These are phyloP conservation scores for Corydoras maculifer DNA, from an alignment of 2,113 vertebrate genomes.

Conservation along the genomic window DNA sequence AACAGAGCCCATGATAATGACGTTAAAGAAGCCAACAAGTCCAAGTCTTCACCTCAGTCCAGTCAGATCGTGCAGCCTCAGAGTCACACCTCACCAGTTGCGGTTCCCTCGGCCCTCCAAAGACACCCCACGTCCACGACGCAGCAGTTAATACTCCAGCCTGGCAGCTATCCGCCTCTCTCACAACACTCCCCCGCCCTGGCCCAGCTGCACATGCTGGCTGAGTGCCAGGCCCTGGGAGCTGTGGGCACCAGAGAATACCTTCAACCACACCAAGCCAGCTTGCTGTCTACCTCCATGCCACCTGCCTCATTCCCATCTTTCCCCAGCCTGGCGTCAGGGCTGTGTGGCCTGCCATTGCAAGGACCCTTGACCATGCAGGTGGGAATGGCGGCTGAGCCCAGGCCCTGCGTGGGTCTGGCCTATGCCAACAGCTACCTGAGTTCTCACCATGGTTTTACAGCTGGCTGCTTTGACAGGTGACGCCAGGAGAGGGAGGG, in stretches of 20 bases:
- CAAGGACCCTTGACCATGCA: slow-evolving; percentile 71
- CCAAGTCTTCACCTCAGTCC: slow-evolving; percentile 68
- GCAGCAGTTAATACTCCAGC: slow-evolving; percentile 76
- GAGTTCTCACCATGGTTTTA: slow-evolving; percentile 59
- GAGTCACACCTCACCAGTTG: slow-evolving; percentile 50
- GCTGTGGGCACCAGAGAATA: slow-evolving; percentile 74
- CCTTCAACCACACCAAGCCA: slow-evolving; percentile 66
- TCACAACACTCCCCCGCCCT: slow-evolving; percentile 60
- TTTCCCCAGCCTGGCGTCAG: slow-evolving; percentile 56
- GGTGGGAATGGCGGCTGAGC: slow-evolving; percentile 67
- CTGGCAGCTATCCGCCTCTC: slow-evolving; percentile 61
- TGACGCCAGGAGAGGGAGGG: slow-evolving; percentile 72
- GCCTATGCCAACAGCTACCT: slow-evolving; percentile 68
- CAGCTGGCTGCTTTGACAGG: slow-evolving; percentile 75
- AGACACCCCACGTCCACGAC: slow-evolving; percentile 50
- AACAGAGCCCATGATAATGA: slow-evolving; percentile 75
- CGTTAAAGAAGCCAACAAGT: slow-evolving; percentile 73
- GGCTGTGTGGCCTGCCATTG: slow-evolving; percentile 61
- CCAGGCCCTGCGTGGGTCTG: slow-evolving; percentile 64
- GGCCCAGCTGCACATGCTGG: slow-evolving; percentile 69
- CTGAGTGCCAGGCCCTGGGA: slow-evolving; percentile 72
- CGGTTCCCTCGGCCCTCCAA: slow-evolving; percentile 25
- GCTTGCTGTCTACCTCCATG: slow-evolving; percentile 51
- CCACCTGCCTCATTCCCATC: slow-evolving; percentile 52
- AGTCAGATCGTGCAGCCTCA: slow-evolving; percentile 54